Percentiles rank a stretch among this genome's conserved stretches.
Conservation (phyloP, 2,888 invertebrate species). For the Sthenelais limicola region DNA sequence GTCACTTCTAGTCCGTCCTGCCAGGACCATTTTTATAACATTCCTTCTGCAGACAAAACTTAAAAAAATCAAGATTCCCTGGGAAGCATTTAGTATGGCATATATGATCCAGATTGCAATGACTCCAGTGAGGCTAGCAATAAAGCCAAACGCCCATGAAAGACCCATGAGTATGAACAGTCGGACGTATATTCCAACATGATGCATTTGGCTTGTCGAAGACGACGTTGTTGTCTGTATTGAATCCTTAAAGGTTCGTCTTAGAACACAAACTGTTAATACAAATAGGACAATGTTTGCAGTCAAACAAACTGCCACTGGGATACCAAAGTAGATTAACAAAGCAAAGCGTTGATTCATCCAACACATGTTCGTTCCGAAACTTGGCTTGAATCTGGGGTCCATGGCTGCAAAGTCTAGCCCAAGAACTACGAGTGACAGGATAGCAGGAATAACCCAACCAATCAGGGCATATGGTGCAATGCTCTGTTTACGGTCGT, state of each 20-base stretch:
- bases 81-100: slow-evolving; percentile 29
- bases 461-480: background rate
- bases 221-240: background rate
- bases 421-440: background rate
- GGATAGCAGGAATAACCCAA: background rate
- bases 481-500: background rate
- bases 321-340: slow-evolving; percentile 12
- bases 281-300: slow-evolving; percentile 16
- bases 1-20: no score
- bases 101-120: slow-evolving; percentile 29
- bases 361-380: slow-evolving; percentile 18
- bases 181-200: slow-evolving; percentile 13
- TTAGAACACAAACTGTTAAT: background rate
- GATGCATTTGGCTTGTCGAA: background rate
- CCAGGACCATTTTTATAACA: no score
- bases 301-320: background rate
- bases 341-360: slow-evolving; percentile 20
- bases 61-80: slow-evolving; percentile 20
- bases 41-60: no score
- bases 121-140: background rate
- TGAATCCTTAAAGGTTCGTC: background rate
- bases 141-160: slow-evolving; percentile 28
- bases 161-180: slow-evolving; percentile 18
- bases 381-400: background rate
- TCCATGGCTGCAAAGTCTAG: background rate